These are phyloP conservation scores for Diorhabda carinulata DNA, from an alignment of 1,140 invertebrate species.

Conservation along the genomic window DNA sequence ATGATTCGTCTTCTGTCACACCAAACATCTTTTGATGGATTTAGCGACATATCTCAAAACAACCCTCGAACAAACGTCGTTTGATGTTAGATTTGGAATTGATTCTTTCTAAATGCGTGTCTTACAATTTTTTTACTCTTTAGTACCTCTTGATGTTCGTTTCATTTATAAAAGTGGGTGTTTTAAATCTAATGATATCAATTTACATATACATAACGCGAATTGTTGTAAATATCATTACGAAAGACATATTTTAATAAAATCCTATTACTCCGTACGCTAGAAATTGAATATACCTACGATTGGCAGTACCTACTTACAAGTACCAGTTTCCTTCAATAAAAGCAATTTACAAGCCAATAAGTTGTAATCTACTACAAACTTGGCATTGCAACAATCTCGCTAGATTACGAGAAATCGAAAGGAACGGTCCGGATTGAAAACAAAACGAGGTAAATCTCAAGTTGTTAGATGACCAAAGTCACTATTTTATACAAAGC, in stretches of 20 bases:
- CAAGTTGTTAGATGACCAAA: not conserved
- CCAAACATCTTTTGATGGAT: no score
- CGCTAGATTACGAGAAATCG: not conserved
- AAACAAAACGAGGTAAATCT: not conserved
- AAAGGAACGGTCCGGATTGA: not conserved
- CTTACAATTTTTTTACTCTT: no score
- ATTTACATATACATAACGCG: no score
- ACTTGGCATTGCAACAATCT: constrained; percentile 2
- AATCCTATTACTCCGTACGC: not conserved
- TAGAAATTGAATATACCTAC: not conserved
- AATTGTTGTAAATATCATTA: no score
- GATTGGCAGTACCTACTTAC: not conserved
- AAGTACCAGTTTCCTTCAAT: not conserved
- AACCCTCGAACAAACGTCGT: no score
- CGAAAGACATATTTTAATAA: not conserved
- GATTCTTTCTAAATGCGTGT: no score
- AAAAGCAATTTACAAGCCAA: constrained; percentile 2
- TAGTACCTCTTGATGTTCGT: no score
- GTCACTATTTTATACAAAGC: not conserved
- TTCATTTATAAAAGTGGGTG: no score
- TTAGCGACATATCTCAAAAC: no score
- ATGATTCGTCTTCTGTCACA: no score
- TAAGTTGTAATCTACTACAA: constrained; percentile 1
- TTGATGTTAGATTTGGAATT: no score
- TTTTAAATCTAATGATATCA: no score